Percentiles rank a stretch among this genome's conserved stretches.
These are phyloP conservation scores for Limanda limanda DNA, from an alignment of 2,113 vertebrate species.

Conservation along the genomic window DNA sequence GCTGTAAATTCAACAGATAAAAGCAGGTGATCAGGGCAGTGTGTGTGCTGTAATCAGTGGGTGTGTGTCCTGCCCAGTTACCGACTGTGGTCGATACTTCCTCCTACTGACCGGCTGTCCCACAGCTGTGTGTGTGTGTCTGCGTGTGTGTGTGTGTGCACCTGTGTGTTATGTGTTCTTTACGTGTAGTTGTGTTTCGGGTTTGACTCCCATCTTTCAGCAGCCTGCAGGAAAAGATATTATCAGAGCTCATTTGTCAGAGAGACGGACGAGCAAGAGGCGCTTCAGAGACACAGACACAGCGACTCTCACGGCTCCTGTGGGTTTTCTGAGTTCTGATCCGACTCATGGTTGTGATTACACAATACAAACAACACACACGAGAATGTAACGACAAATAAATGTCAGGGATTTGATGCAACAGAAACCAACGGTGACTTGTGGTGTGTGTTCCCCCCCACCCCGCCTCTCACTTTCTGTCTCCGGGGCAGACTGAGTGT, in stretches of 20 bases:
- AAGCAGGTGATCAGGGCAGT: background rate
- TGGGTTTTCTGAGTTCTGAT: background rate
- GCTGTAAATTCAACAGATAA: background rate
- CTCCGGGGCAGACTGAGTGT: slow-evolving; percentile 2
- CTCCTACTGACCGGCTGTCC: background rate
- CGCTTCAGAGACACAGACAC: background rate
- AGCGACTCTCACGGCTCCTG: background rate
- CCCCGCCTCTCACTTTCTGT: slow-evolving; percentile 30
- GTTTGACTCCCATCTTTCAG: background rate
- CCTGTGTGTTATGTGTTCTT: background rate
- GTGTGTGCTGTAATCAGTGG: slow-evolving; percentile 23
- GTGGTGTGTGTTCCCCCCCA: background rate
- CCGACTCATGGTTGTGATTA: background rate
- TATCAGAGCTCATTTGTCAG: slow-evolving; percentile 48
- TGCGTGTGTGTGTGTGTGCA: too few species aligned
- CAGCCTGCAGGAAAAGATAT: slow-evolving; percentile 45
- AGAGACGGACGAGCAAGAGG: slow-evolving; percentile 1
- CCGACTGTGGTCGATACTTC: slow-evolving; percentile 18
- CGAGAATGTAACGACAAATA: background rate
- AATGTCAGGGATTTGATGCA: background rate
- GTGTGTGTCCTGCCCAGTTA: slow-evolving; percentile 27
- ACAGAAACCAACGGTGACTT: background rate
- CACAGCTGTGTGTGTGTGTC: background rate
- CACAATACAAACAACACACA: background rate
- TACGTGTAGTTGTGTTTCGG: slow-evolving; percentile 6